Conservation (phyloP, 2,113 vertebrate genomes). For the Equus quagga region DNA sequence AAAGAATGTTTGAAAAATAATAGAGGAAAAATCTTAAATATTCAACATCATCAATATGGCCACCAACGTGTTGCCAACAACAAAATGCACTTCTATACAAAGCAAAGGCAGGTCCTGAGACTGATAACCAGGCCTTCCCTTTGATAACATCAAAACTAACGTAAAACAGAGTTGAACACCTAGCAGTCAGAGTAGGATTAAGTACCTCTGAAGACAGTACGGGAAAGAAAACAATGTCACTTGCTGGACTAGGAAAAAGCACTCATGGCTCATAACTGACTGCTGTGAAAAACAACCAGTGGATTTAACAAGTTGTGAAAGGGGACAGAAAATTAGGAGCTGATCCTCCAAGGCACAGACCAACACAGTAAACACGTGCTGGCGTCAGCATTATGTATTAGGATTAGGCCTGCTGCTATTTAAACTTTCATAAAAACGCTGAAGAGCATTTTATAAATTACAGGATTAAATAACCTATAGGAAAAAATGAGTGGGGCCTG, state of each 20-base stretch:
- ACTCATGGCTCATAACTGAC: not conserved
- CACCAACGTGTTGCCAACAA: not conserved
- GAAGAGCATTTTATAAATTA: conserved; percentile 40
- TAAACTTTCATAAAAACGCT: conserved; percentile 8
- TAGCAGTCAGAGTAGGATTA: not conserved
- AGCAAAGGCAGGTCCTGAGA: not conserved
- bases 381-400: not conserved
- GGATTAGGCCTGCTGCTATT: not conserved
- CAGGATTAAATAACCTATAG: not conserved
- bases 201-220: not conserved
- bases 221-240: not conserved
- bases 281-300: not conserved
- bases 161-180: not conserved
- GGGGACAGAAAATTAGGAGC: conserved; percentile 41
- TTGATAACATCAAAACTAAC: conserved; percentile 27
- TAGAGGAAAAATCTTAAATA: not conserved
- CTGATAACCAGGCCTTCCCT: not conserved
- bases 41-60: not conserved
- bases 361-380: not conserved
- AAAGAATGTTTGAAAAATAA: conserved; percentile 54
- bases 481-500: not conserved
- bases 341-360: not conserved
- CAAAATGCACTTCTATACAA: conserved; percentile 2
- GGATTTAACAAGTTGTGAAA: not conserved
- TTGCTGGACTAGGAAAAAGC: not conserved